Conservation (phyloP, 2,888 invertebrate genomes). For the Polydrusus pterygomalis region DNA sequence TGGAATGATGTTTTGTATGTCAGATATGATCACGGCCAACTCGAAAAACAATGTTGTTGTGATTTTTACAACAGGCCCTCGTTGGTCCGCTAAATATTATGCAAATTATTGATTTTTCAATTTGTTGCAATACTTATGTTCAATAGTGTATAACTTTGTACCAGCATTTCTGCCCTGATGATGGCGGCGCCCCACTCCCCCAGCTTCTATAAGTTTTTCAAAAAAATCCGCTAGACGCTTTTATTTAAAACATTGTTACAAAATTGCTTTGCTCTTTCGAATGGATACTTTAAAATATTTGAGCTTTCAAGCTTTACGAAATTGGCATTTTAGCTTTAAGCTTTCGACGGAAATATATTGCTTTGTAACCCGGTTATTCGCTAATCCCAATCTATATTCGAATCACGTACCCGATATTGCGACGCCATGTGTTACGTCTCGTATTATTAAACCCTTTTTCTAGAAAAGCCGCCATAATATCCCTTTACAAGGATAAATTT, state of each 20-base stretch:
- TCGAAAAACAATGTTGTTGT: too few species aligned
- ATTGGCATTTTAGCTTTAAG: slow-evolving; percentile 52
- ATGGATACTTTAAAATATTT: slow-evolving; percentile 38
- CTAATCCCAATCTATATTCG: slow-evolving; percentile 54
- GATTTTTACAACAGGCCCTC: too few species aligned
- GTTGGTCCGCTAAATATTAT: too few species aligned
- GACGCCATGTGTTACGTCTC: slow-evolving; percentile 52
- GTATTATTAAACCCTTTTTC: slow-evolving; percentile 54
- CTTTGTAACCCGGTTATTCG: slow-evolving; percentile 54
- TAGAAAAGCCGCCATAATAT: slow-evolving; percentile 44
- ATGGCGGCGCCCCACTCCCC: too few species aligned
- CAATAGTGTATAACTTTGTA: too few species aligned
- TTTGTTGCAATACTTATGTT: too few species aligned
- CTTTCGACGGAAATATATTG: slow-evolving; percentile 52
- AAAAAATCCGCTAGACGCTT: background rate
- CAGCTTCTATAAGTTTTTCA: too few species aligned
- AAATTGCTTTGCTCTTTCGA: slow-evolving; percentile 23
- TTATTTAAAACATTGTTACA: slow-evolving; percentile 29
- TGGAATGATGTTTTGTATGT: too few species aligned
- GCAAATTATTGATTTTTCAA: too few species aligned
- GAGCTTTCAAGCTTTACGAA: slow-evolving; percentile 43
- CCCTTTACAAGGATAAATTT: slow-evolving; percentile 52
- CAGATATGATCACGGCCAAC: too few species aligned
- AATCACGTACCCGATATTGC: slow-evolving; percentile 52
- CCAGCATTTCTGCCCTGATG: too few species aligned